These are phyloP conservation scores for Agonopterix heracliana DNA, from an alignment of 2,888 invertebrate species.

Conservation along the genomic window DNA sequence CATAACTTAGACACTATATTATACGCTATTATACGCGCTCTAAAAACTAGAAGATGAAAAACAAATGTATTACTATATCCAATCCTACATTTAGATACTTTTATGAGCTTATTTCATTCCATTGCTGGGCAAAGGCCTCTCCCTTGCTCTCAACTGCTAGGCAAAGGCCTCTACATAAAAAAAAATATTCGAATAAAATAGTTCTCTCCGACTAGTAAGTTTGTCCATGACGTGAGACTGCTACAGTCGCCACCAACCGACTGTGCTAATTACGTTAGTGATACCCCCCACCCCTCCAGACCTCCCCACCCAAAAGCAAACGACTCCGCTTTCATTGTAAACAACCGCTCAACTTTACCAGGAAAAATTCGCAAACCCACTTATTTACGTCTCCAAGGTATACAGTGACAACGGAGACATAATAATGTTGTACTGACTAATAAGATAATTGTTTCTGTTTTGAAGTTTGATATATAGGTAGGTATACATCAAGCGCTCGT, in stretches of 20 bases:
- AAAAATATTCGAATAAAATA: no score
- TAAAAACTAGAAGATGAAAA: no score
- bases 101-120: no score
- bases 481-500: no score
- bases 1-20: no score
- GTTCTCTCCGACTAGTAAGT: no score
- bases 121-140: no score
- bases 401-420: constrained; percentile 40
- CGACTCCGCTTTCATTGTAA: constrained; percentile 68
- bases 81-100: background rate
- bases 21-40: no score
- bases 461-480: background rate
- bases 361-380: constrained; percentile 69
- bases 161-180: no score
- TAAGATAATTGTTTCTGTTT: constrained; percentile 10
- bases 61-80: background rate
- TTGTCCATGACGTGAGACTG: constrained; percentile 29
- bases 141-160: no score
- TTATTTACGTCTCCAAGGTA: constrained; percentile 63
- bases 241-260: constrained; percentile 40
- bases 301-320: constrained; percentile 53
- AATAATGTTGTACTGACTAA: constrained; percentile 25
- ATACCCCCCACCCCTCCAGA: constrained; percentile 35
- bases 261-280: constrained; percentile 67
- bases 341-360: constrained; percentile 65